phyloP scores from a whole-genome alignment of 2,113 vertebrate genomes.

The Cynopterus brachyotis region DNA sequence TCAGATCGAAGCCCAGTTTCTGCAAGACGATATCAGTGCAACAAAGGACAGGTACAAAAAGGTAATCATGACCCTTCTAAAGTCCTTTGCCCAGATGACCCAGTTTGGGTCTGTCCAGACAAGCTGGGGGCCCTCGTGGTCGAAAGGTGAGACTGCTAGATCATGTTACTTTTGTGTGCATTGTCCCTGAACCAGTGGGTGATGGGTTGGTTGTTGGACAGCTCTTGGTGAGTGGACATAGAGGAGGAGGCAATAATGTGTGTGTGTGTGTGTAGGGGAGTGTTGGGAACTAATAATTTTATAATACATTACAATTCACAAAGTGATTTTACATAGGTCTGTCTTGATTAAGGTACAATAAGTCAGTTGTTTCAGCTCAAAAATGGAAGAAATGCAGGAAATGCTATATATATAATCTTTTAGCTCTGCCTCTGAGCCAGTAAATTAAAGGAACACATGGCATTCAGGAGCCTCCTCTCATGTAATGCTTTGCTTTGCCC shows the following conservation, averaged over 20 bases:
- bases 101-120: neutral
- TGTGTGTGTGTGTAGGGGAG: neutral
- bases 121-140: neutral
- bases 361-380: neutral
- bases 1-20: slow-evolving; percentile 94
- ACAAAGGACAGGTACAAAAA: slow-evolving; percentile 95
- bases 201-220: neutral
- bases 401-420: neutral
- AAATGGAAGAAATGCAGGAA: slow-evolving; percentile 27
- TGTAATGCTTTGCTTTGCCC: neutral
- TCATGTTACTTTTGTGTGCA: neutral
- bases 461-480: neutral
- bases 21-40: slow-evolving; percentile 93
- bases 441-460: neutral
- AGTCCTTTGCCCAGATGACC: neutral
- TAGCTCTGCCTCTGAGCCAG: neutral
- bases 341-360: neutral
- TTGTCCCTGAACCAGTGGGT: neutral
- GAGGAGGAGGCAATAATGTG: neutral
- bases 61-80: slow-evolving; percentile 80
- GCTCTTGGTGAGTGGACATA: neutral
- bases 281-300: neutral
- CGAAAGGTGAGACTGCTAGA: neutral
- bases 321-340: neutral
- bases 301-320: neutral